Base-by-base conservation (phyloP, 2,113 vertebrate species). In the Peromyscus maniculatus region DNA sequence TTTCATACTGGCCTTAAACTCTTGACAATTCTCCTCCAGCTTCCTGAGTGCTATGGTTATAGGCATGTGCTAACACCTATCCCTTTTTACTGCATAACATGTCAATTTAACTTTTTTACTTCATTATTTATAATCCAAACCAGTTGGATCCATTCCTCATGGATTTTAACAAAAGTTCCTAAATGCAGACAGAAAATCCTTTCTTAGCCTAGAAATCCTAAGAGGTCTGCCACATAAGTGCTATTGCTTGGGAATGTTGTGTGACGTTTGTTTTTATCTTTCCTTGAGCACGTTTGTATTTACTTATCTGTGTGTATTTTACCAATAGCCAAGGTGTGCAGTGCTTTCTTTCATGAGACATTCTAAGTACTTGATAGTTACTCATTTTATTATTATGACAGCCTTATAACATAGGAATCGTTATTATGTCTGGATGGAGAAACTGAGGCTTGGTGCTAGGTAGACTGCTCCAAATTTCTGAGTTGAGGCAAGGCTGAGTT, bases 141-240 rank as follows among this genome's bases (percentile, higher is more conserved):
- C 21, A 89, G 33, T 49, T 80, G 33, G 31, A 75, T 94, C 16
- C 36, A 10, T 89, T 93, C 22, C 74, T 92, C 16, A 9, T 96
- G 24, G 92, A 93, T 72, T 96, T 89, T 89, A 89, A n/a, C 15
- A 75, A 71, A 91, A 64, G 21, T 89, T 75, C 7, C 17, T 75
- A 93, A 74, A 39, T 83, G 36, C 11, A 83, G 55, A 83, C 21
- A 87, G 43, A 66, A 49, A 36, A 36, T 80, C 19, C 17, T 87
- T 67, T 69, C 62, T 87, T 67, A 67, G 33, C 64, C 16, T 83
- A 59, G 52, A 83, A 39, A 59, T 15, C 26, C 33, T 59, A n/a
- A 82, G 55, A 59, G 33, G 55, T 82, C 55, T 59, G 55, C 26
- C 55, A n/a, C 19, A 7, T 59, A 59, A 82, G 33, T 59, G 55